Conservation (phyloP, 2,113 vertebrate genomes). For the Hypomesus transpacificus region DNA sequence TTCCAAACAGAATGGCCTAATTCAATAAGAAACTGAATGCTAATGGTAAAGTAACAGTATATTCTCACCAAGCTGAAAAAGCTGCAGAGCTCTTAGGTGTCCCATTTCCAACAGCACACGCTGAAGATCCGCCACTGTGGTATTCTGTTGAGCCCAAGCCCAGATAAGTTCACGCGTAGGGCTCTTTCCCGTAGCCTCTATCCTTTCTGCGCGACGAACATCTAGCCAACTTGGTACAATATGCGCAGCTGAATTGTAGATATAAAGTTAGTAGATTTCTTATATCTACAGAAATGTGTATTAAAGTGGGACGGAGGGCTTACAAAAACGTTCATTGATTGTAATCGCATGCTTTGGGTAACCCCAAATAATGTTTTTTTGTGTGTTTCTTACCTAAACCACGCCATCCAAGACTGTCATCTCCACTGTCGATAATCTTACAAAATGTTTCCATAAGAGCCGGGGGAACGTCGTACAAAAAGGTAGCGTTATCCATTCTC, state of each 20-base stretch:
- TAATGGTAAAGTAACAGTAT: neutral
- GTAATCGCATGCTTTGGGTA: no score
- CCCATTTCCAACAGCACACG: constrained; percentile 72
- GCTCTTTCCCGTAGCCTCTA: constrained; percentile 69
- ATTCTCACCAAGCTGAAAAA: constrained; percentile 50
- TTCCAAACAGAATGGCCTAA: no score
- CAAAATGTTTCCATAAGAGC: constrained; percentile 64
- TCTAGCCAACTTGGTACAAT: constrained; percentile 69
- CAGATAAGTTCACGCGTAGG: constrained; percentile 75
- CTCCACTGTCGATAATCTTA: constrained; percentile 69
- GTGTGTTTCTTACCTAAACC: constrained; percentile 68
- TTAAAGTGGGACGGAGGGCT: neutral
- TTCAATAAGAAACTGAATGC: neutral
- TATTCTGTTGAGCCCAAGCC: constrained; percentile 78
- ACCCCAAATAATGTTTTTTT: no score
- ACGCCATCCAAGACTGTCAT: constrained; percentile 72
- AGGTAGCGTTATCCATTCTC: constrained; percentile 40
- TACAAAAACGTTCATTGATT: neutral
- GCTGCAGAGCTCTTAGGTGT: constrained; percentile 66
- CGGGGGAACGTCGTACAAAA: constrained; percentile 70
- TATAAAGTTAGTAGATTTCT: neutral
- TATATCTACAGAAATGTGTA: neutral
- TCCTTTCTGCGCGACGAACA: constrained; percentile 67
- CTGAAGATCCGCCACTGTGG: constrained; percentile 71
- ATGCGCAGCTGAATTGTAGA: constrained; percentile 55